Base-by-base conservation (phyloP, 2,888 invertebrate species). In the Nymphalis c-album region DNA sequence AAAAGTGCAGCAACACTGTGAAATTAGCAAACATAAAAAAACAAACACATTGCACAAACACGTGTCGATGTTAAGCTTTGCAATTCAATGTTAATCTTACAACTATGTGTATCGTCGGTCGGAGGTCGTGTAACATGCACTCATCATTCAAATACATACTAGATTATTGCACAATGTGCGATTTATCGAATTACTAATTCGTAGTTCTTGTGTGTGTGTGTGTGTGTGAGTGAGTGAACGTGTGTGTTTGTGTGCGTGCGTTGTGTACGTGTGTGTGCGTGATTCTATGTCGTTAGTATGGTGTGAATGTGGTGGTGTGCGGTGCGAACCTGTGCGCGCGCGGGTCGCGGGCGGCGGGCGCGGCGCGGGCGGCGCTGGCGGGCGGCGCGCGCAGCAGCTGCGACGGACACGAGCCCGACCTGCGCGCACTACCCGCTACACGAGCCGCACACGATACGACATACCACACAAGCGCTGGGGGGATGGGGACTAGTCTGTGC, bases 391-490 rank as follows among this genome's bases (percentile, higher is more conserved):
- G 96, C 81, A 97, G 94, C 87, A 97, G 94, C 88, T 97, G 97
- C 90, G 97, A 97, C 76, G 98, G 98, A 87, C 97, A 98, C 77
- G 98, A 98, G 71, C 97, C 98, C 79, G 98, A 98, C 94, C 98
- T 96, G 91, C 69, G 73, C 74, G 68, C 65, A 64, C 74, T 69
- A 72, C 68, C 69, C 63, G 64, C 71, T 73, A 71, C 63, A 66
- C 62, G 51, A 63, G 61, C 62, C 65, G 63, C n/a, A 51, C 57
- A 40, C 40, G 18, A 17, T 18, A 48, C 48, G n/a, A 18, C 2
- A 47, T n/a, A n/a, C 17, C 17, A 6, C n/a, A 48, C 48, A 6
- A 17, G 48, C 48, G 7, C 17, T 31, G 26, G 18, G 18, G 48
- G 18, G 48, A 13, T 0, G n/a, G n/a, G 18, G 18, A 13, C 20